phyloP scores from a whole-genome alignment of 2,888 invertebrate species.

The Phytoseiulus persimilis region DNA sequence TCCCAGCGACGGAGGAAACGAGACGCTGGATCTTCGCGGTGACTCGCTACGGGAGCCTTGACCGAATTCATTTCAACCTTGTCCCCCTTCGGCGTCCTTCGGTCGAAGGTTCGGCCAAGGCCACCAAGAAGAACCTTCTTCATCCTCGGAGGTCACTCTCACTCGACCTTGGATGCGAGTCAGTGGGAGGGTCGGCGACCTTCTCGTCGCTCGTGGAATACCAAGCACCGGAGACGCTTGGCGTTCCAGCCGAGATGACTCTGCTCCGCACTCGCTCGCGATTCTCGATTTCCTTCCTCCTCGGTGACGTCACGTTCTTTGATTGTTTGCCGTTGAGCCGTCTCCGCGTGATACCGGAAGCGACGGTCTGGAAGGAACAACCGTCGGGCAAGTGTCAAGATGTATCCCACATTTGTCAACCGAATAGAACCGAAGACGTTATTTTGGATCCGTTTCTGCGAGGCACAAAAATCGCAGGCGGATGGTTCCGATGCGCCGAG shows the following conservation, averaged over 20 bases:
- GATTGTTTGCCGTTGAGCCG: not conserved
- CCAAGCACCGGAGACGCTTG: not conserved
- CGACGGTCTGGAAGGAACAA: not conserved
- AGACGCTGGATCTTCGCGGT: not conserved
- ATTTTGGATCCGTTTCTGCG: not conserved
- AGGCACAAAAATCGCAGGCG: not conserved
- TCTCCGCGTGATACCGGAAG: not conserved
- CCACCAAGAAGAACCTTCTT: not conserved
- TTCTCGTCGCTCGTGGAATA: not conserved
- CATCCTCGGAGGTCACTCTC: not conserved
- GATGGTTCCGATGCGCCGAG: not conserved
- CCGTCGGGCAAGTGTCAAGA: not conserved
- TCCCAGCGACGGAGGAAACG: no score
- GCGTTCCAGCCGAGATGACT: no score
- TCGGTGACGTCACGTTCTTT: no score
- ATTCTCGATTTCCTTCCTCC: no score
- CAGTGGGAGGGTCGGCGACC: not conserved
- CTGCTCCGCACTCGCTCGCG: no score
- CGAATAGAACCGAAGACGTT: not conserved
- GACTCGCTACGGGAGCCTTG: not conserved
- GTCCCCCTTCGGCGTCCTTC: not conserved
- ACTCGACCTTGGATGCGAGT: not conserved
- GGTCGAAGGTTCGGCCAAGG: not conserved
- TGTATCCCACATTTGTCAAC: not conserved
- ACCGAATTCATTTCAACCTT: not conserved